Evolutionary conservation across 2,113 vertebrate species (phyloP), one percentile per base, ranked within the genome.

Genomic region (Panthera leo): DNA sequence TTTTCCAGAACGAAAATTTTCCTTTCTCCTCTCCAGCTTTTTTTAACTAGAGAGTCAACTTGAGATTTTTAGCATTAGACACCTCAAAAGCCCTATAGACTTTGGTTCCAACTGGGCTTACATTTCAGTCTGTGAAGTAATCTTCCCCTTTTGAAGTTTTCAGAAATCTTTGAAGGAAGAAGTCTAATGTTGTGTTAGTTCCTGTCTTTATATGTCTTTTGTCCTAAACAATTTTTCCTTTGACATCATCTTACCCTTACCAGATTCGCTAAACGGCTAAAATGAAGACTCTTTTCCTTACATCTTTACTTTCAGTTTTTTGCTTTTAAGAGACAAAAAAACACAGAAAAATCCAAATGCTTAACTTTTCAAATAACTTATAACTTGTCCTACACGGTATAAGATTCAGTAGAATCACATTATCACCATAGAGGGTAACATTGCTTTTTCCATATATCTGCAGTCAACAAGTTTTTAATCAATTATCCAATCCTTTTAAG

Each of bases 1-100:
- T 96, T 90, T 94, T 96, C 73, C 95, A 95, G 95, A 71, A 94
- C 79, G 97, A 97, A 97, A 95, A 53, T 83, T 96, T 97, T 97
- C 94, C 85, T 94, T 89, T 96, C 70, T 91, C 42, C 19, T 89
- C 55, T 97, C 94, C 94, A 98, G 63, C 36, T 85, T 89, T 96
- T 90, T 94, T 92, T 23, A 91, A 67, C 55, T 95, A 55, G 86
- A 85, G 85, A 96, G 34, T 94, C 76, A 90, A 53, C 39, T 89
- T 95, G 78, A 85, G 16, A 96, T 94, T 94, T 98, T 97, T 68
- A 97, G 29, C 67, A 36, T 90, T 31, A 68, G 88, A 55, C 31
- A 75, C 78, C 83, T 95, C 53, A 92, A 84, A 89, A 97, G 76
- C 67, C 76, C 31, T 18, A 5, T 65, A 89, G 80, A 93, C 65